These are phyloP conservation scores for Zaprionus tsacasi DNA, from an alignment of 1,140 invertebrate species.

Conservation along the genomic window DNA sequence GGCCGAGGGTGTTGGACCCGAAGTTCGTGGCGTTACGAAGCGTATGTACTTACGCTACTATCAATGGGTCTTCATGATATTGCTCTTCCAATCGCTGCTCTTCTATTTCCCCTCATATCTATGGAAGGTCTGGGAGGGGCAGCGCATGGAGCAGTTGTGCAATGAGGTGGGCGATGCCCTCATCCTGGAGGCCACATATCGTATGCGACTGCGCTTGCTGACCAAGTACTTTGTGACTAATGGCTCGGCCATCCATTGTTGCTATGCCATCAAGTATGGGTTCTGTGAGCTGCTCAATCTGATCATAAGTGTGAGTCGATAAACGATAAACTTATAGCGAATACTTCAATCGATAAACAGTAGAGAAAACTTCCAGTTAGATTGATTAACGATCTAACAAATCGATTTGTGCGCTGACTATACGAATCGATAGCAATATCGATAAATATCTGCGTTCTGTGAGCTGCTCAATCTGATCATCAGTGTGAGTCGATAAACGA, in stretches of 20 bases:
- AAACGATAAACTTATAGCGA: neutral
- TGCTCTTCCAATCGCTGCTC: slow-evolving; percentile 92
- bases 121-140: slow-evolving; percentile 92
- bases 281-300: slow-evolving; percentile 91
- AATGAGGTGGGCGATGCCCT: slow-evolving; percentile 84
- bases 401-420: no score
- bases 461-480: slow-evolving; percentile 90
- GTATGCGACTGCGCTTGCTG: slow-evolving; percentile 85
- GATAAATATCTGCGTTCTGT: slow-evolving; percentile 87
- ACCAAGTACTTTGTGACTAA: slow-evolving; percentile 85
- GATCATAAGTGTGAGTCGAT: slow-evolving; percentile 86
- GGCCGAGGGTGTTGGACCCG: slow-evolving; percentile 68
- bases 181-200: slow-evolving; percentile 85
- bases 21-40: slow-evolving; percentile 84
- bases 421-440: no score
- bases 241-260: slow-evolving; percentile 86
- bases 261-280: slow-evolving; percentile 88
- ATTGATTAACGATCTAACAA: no score
- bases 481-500: slow-evolving; percentile 84
- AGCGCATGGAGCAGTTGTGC: slow-evolving; percentile 85
- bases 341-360: no score
- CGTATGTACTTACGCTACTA: slow-evolving; percentile 92
- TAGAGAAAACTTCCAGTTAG: no score
- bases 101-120: slow-evolving; percentile 90
- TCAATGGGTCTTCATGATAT: slow-evolving; percentile 94